These are phyloP conservation scores for Cataglyphis livida DNA, from an alignment of 2,888 invertebrate genomes.

Conservation along the genomic window DNA sequence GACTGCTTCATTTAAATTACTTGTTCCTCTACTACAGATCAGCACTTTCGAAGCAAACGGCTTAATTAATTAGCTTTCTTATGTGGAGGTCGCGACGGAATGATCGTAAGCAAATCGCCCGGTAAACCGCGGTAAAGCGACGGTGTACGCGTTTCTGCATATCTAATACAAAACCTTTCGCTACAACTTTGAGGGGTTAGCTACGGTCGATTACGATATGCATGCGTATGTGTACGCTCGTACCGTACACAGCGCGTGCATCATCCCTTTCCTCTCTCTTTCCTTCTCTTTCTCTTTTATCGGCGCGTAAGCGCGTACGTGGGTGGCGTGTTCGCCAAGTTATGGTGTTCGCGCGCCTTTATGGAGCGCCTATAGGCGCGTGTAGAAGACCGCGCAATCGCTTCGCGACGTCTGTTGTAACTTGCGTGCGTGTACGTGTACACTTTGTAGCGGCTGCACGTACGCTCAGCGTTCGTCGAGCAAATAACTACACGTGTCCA, in stretches of 20 bases:
- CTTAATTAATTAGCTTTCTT: conserved; percentile 51
- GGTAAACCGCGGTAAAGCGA: conserved; percentile 50
- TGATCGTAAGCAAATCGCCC: conserved; percentile 40
- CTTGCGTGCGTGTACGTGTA: conserved; percentile 54
- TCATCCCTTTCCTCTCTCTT: not conserved
- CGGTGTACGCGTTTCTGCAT: conserved; percentile 51
- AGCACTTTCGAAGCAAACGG: conserved; percentile 11
- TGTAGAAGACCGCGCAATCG: conserved; percentile 17
- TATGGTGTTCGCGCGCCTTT: conserved; percentile 75
- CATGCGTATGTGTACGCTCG: not conserved
- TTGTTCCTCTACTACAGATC: not conserved
- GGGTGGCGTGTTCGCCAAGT: conserved; percentile 73
- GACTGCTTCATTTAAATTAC: not conserved
- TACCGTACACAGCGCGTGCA: conserved; percentile 47
- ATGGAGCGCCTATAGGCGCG: conserved; percentile 61
- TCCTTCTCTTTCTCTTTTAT: conserved; percentile 33
- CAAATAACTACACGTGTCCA: conserved; percentile 81
- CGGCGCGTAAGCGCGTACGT: conserved; percentile 67
- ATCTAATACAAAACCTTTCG: conserved; percentile 48
- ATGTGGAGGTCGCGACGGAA: conserved; percentile 36
- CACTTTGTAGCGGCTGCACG: conserved; percentile 55
- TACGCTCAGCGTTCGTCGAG: conserved; percentile 63
- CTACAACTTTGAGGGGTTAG: conserved; percentile 40
- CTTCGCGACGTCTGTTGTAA: conserved; percentile 48
- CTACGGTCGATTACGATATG: conserved; percentile 35